Conservation (phyloP, 2,113 vertebrate genomes). For the Heptranchias perlo region DNA sequence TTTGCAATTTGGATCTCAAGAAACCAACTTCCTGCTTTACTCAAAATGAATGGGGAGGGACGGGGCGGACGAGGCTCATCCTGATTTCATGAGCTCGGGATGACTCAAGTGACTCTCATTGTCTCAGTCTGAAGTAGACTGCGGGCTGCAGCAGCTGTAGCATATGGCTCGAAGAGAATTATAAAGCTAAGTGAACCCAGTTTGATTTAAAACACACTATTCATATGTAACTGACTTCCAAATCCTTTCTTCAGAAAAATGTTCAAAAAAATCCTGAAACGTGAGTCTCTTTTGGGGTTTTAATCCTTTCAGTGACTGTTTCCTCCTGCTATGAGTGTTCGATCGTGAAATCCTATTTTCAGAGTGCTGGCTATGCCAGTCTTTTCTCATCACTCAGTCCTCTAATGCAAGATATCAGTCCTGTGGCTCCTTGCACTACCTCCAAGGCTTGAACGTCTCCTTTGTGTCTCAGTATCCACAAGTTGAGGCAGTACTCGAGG, state of each 20-base stretch:
- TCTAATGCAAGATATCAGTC: not conserved
- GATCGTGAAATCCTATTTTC: not conserved
- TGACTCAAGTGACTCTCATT: too few species aligned
- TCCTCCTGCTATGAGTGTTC: not conserved
- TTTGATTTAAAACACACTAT: not conserved
- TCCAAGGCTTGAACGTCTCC: not conserved
- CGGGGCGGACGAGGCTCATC: not conserved
- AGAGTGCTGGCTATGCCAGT: not conserved
- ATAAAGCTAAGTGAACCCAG: not conserved
- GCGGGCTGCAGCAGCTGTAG: not conserved
- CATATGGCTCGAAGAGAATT: not conserved
- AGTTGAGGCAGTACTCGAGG: not conserved
- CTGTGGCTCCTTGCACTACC: not conserved
- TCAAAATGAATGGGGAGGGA: not conserved
- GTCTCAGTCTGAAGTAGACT: not conserved
- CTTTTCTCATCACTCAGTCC: not conserved
- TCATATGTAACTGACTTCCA: not conserved
- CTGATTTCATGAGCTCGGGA: not conserved
- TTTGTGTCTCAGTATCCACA: not conserved
- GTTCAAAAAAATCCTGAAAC: not conserved
- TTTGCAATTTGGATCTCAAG: not conserved
- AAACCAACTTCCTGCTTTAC: not conserved
- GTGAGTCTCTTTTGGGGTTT: not conserved
- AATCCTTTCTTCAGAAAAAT: not conserved
- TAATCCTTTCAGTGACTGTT: not conserved